Percentiles rank a stretch among this genome's conserved stretches.
Conservation (phyloP, 1,140 invertebrate species). For the Rhizoglyphus robini region DNA sequence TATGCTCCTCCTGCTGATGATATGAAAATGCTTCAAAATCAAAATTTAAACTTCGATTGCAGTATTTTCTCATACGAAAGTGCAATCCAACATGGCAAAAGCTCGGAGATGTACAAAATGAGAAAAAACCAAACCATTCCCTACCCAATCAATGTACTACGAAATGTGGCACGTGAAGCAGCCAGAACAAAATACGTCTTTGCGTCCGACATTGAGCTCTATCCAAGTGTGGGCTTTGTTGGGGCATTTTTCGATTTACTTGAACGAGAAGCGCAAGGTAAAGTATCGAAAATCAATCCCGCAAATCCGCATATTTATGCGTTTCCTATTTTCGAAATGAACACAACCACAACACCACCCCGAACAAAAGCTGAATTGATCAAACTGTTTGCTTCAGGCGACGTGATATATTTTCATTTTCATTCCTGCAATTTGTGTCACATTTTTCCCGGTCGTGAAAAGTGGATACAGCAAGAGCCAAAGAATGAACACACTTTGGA, state of each 20-base stretch:
- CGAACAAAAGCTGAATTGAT: slow-evolving; percentile 56
- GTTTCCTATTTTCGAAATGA: slow-evolving; percentile 62
- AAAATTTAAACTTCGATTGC: background rate
- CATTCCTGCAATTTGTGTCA: slow-evolving; percentile 74
- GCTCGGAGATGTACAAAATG: slow-evolving; percentile 4
- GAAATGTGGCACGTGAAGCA: slow-evolving; percentile 29
- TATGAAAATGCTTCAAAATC: too few species aligned
- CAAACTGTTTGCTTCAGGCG: slow-evolving; percentile 31
- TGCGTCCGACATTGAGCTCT: slow-evolving; percentile 30
- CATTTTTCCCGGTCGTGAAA: slow-evolving; percentile 53
- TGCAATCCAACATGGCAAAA: background rate
- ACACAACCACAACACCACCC: slow-evolving; percentile 48
- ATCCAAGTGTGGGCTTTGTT: slow-evolving; percentile 28
- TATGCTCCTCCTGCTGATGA: slow-evolving; percentile 7
- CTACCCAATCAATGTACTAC: slow-evolving; percentile 31
- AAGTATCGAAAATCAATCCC: slow-evolving; percentile 11
- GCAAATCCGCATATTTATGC: slow-evolving; percentile 48
- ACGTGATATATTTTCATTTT: slow-evolving; percentile 79
- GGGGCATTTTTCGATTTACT: slow-evolving; percentile 18
- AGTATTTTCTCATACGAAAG: background rate
- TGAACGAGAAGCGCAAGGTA: slow-evolving; percentile 2
- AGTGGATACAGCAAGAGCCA: slow-evolving; percentile 32
- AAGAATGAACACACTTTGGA: slow-evolving; percentile 50
- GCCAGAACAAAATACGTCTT: slow-evolving; percentile 29
- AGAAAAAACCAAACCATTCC: slow-evolving; percentile 25